Evolutionary conservation across 2,797 vertebrate species (phyloP).

Genomic region (Enteromius trimaculatus): DNA sequence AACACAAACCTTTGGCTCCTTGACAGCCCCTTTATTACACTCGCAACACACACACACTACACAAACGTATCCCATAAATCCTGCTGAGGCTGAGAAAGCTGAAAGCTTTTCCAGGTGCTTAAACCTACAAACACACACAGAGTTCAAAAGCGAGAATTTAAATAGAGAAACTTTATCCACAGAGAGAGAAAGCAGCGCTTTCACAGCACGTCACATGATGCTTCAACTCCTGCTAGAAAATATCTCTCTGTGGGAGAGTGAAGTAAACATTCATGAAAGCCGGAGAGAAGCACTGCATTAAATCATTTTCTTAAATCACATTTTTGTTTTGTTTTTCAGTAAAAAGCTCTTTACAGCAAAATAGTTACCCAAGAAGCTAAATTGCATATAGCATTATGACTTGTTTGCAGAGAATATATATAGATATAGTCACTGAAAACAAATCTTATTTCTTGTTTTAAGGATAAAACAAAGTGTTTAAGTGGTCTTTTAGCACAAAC

Average conservation of each 20-base stretch:
- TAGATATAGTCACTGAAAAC: not conserved
- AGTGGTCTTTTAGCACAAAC: not conserved
- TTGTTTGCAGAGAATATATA: not conserved
- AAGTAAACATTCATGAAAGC: not conserved
- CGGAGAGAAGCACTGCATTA: not conserved
- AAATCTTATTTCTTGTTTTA: not conserved
- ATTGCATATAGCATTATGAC: not conserved
- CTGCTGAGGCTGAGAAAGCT: not conserved
- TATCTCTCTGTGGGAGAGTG: not conserved
- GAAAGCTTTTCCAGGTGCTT: slow-evolving; percentile 9
- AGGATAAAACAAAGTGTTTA: not conserved
- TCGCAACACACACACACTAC: not conserved
- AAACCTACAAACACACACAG: slow-evolving; percentile 31
- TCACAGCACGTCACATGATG: not conserved
- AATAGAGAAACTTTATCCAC: slow-evolving; percentile 21
- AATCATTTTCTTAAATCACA: slow-evolving; percentile 2
- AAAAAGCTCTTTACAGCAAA: slow-evolving; percentile 1
- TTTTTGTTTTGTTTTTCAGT: not conserved
- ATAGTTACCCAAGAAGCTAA: not conserved
- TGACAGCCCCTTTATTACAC: slow-evolving; percentile 30
- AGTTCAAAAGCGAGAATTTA: slow-evolving; percentile 14
- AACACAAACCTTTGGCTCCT: slow-evolving; percentile 40
- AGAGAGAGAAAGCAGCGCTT: not conserved
- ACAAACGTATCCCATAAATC: slow-evolving; percentile 4
- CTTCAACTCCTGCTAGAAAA: slow-evolving; percentile 7